Percentiles rank a stretch among this genome's conserved stretches.
phyloP scores from a whole-genome alignment of 2,888 invertebrate species.

The Mystacides longicornis region DNA sequence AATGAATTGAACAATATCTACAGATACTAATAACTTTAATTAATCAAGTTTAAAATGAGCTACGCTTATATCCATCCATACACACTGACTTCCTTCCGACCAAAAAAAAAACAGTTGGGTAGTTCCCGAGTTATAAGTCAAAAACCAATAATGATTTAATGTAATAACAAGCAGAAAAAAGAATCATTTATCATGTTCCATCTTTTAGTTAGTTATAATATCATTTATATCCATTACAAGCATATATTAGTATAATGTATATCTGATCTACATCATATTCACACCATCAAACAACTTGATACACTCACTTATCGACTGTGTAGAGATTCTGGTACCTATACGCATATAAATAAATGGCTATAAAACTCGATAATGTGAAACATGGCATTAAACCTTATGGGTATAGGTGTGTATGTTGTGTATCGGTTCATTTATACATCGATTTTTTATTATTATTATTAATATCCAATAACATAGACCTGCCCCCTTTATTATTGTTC shows the following conservation, averaged over 20 bases:
- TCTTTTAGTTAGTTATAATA: neutral
- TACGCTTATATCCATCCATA: too few relatives aligned
- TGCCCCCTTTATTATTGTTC: constrained; percentile 2
- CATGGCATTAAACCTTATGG: too few relatives aligned
- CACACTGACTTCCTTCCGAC: too few relatives aligned
- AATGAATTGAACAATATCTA: too few relatives aligned
- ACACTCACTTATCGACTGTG: too few relatives aligned
- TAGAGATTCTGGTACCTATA: too few relatives aligned
- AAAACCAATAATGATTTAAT: neutral
- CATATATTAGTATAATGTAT: neutral
- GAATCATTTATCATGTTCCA: neutral
- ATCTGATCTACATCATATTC: neutral
- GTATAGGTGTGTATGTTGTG: too few relatives aligned
- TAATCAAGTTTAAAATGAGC: too few relatives aligned
- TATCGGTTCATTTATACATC: neutral
- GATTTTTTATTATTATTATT: neutral
- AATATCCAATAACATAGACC: constrained; percentile 1
- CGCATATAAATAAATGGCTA: too few relatives aligned
- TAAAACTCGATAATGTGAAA: too few relatives aligned
- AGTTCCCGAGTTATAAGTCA: neutral
- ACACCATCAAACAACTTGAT: constrained; percentile 1
- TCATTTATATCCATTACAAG: neutral
- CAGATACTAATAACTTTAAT: too few relatives aligned
- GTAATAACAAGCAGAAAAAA: neutral
- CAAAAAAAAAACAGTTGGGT: too few relatives aligned